These are phyloP conservation scores for Gasterosteus aculeatus DNA, from an alignment of 2,113 vertebrate genomes.

Conservation along the genomic window DNA sequence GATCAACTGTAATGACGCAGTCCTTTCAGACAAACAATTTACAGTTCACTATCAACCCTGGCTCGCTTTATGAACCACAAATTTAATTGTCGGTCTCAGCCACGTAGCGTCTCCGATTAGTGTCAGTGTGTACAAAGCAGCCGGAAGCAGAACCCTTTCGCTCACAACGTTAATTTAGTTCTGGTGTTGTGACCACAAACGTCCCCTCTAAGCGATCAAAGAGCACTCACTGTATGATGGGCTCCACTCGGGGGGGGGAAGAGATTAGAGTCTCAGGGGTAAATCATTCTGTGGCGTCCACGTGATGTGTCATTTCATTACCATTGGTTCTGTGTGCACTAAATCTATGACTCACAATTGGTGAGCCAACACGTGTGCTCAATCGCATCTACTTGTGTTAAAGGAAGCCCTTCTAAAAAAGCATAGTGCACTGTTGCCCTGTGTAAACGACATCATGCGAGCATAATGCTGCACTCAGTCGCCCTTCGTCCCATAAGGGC, in stretches of 20 bases:
- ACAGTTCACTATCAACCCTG: neutral
- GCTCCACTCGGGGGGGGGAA: conserved; percentile 3
- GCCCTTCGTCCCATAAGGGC: conserved; percentile 18
- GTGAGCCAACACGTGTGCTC: neutral
- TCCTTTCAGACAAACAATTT: neutral
- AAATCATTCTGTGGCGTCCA: neutral
- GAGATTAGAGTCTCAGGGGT: neutral
- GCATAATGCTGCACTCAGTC: conserved; percentile 15
- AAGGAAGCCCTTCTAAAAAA: conserved; percentile 16
- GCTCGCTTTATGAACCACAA: neutral
- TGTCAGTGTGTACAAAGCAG: conserved; percentile 6
- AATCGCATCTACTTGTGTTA: neutral
- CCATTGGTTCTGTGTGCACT: conserved; percentile 10
- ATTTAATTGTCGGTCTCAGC: neutral
- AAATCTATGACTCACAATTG: conserved; percentile 19
- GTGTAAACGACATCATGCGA: conserved; percentile 17
- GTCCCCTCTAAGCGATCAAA: conserved; percentile 11
- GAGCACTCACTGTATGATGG: neutral
- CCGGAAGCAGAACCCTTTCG: conserved; percentile 10
- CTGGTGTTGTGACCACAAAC: conserved; percentile 41
- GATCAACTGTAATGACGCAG: neutral
- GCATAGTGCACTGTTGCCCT: neutral
- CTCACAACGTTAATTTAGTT: neutral
- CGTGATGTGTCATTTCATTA: conserved; percentile 19
- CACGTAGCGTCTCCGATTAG: neutral